These are phyloP conservation scores for Dorcus hopei DNA, from an alignment of 2,888 invertebrate genomes.

Conservation along the genomic window DNA sequence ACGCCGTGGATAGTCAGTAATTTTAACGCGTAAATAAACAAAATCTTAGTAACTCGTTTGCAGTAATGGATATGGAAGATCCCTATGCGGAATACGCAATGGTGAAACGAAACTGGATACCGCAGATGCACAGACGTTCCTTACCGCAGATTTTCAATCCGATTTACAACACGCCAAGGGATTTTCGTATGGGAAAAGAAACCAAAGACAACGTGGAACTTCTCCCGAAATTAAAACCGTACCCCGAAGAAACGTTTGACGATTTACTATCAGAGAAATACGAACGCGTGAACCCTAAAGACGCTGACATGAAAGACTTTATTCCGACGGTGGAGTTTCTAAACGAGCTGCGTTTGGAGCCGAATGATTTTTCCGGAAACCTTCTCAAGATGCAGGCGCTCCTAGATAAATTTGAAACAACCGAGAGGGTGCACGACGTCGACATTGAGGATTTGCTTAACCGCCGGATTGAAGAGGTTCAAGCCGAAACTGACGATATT, in stretches of 20 bases:
- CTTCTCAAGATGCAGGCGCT: slow-evolving; percentile 23
- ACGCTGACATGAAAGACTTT: slow-evolving; percentile 34
- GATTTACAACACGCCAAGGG: slow-evolving; percentile 45
- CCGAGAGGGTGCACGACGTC: slow-evolving; percentile 19
- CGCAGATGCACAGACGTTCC: slow-evolving; percentile 44
- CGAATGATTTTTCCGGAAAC: slow-evolving; percentile 23
- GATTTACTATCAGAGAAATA: slow-evolving; percentile 16
- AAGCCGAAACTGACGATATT: slow-evolving; percentile 17
- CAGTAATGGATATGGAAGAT: slow-evolving; percentile 44
- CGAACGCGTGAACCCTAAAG: slow-evolving; percentile 1
- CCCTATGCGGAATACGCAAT: slow-evolving; percentile 38
- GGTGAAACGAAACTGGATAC: slow-evolving; percentile 42
- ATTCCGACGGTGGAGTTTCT: slow-evolving; percentile 23
- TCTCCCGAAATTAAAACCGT: slow-evolving; percentile 29
- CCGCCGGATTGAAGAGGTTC: slow-evolving; percentile 20
- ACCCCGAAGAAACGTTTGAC: slow-evolving; percentile 17
- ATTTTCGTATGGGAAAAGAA: slow-evolving; percentile 41
- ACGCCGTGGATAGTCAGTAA: slow-evolving; percentile 47
- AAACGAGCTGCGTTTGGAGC: slow-evolving; percentile 16
- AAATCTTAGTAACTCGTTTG: slow-evolving; percentile 9
- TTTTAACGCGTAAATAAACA: background rate
- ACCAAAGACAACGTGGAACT: slow-evolving; percentile 37
- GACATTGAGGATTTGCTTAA: slow-evolving; percentile 17
- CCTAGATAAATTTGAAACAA: slow-evolving; percentile 30
- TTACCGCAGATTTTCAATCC: slow-evolving; percentile 35